A percentile compares a stretch with the other conserved stretches of the same genome.
These are phyloP conservation scores for Centropyge bicolor DNA, from an alignment of 2,797 vertebrate species.

Conservation along the genomic window DNA sequence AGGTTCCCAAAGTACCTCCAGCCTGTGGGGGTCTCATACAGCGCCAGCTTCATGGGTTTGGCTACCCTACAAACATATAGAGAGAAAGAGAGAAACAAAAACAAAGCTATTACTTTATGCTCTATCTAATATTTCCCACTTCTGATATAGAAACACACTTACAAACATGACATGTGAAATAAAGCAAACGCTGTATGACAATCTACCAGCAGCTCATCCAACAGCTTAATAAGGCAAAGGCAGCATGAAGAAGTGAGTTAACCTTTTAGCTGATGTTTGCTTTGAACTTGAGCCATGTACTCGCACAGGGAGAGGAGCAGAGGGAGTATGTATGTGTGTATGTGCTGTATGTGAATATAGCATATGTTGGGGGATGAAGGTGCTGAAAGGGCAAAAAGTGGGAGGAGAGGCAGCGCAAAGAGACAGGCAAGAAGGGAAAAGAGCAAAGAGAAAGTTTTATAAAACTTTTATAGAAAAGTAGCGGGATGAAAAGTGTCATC, in stretches of 20 bases:
- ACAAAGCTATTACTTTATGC: slow-evolving; percentile 25
- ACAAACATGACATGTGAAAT: slow-evolving; percentile 74
- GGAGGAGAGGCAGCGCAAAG: slow-evolving; percentile 29
- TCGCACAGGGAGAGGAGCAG: slow-evolving; percentile 32
- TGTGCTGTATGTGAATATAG: slow-evolving; percentile 7
- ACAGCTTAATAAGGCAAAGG: slow-evolving; percentile 83
- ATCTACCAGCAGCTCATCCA: slow-evolving; percentile 71
- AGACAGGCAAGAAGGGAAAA: slow-evolving; percentile 16
- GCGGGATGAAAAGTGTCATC: neutral
- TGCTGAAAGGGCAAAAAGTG: slow-evolving; percentile 20
- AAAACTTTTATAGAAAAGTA: slow-evolving; percentile 18
- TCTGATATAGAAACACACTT: slow-evolving; percentile 35
- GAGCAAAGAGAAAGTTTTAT: slow-evolving; percentile 24
- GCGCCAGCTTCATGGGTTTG: slow-evolving; percentile 94
- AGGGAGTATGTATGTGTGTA: slow-evolving; percentile 20
- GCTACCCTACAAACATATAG: slow-evolving; percentile 89
- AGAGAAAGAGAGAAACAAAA: slow-evolving; percentile 27
- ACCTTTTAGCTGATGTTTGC: slow-evolving; percentile 79
- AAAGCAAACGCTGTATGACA: slow-evolving; percentile 68
- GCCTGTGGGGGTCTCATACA: slow-evolving; percentile 97
- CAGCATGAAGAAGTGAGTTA: slow-evolving; percentile 71
- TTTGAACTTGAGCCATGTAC: slow-evolving; percentile 69
- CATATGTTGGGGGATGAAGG: slow-evolving; percentile 29
- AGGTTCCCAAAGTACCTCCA: slow-evolving; percentile 99
- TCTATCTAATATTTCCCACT: slow-evolving; percentile 29